Conservation (phyloP, 35 echinoderm and acorn worm genomes). For the Lytechinus variegatus region DNA sequence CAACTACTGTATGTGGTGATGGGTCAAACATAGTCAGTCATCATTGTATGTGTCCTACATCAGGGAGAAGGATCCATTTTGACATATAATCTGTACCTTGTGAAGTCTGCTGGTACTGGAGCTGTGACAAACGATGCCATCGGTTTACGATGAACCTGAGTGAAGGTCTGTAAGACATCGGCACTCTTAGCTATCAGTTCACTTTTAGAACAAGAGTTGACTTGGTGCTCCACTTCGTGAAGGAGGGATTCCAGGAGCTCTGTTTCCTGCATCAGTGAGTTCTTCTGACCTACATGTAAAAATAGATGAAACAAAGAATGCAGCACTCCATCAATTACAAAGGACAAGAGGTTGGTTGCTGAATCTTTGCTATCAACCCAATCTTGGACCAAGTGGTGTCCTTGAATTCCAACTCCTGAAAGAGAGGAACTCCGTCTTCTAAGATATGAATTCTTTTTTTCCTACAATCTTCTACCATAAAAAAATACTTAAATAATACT, state of each 20-base stretch:
- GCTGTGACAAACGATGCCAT: slow-evolving; percentile 99
- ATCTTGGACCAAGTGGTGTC: slow-evolving; percentile 84
- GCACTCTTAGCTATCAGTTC: slow-evolving; percentile 90
- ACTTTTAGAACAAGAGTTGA: slow-evolving; percentile 88
- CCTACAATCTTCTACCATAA: slow-evolving; percentile 31
- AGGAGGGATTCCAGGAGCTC: slow-evolving; percentile 89
- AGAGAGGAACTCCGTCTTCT: slow-evolving; percentile 88
- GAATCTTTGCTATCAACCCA: slow-evolving; percentile 88
- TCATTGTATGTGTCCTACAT: too few relatives aligned
- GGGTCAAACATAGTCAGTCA: too few relatives aligned
- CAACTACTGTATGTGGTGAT: too few relatives aligned
- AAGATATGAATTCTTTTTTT: slow-evolving; percentile 87
- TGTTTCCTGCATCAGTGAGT: slow-evolving; percentile 87
- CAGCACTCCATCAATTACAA: slow-evolving; percentile 31
- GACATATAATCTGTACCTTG: slow-evolving; percentile 58
- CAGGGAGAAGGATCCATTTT: background rate
- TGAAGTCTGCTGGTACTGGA: slow-evolving; percentile 95
- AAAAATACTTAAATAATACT: too few relatives aligned
- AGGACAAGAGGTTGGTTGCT: slow-evolving; percentile 79
- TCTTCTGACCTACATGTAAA: slow-evolving; percentile 86
- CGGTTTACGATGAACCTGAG: slow-evolving; percentile 92
- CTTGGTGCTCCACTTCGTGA: slow-evolving; percentile 88
- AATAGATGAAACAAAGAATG: background rate
- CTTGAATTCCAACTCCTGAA: slow-evolving; percentile 88
- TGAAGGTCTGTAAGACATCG: slow-evolving; percentile 92